Base-by-base conservation (phyloP, 2,888 invertebrate species). In the Dermolepida albohirtum region DNA sequence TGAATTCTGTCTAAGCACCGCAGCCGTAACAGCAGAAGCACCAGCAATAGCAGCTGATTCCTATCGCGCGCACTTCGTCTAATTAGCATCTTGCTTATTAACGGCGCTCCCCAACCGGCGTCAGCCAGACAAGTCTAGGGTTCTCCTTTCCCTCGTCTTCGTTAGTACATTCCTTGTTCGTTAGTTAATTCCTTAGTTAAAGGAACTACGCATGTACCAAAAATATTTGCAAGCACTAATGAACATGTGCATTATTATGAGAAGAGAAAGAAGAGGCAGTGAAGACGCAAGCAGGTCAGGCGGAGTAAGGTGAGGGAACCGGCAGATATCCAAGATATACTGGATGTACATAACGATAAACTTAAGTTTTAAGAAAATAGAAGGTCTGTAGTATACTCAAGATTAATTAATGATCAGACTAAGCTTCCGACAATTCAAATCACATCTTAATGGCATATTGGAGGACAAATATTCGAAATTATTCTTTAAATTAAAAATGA, bases 181-280 rank as follows among this genome's bases (percentile, higher is more conserved):
- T 74, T 72, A 74, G 74, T 74, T 74, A 73, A 74, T 72, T 74
- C 73, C 74, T 73, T 72, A 70, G 71, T 72, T 74, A 74, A 70
- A 72, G 74, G 72, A 73, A 72, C 72, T 72, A 73, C 73, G 73
- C 73, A 73, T 72, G 72, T 69, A 69, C 74, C 73, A 65, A 74
- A 74, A 74, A 74, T 74, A 73, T 74, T 74, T 71, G 74, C 69
- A 70, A 73, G 74, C 67, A 72, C 74, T 74, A 74, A 74, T 73
- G 74, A 74, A 74, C 72, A 74, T 66, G 69, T 69, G 69, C 69
- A 69, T 69, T 69, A 66, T 69, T 68, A 68, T 50, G 63, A 64
- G 68, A 67, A 52, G 16, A 47, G 43, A 62, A 62, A 47, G 34
- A 47, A 57, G 57, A 22, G 43, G 39, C 14, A 29, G 22, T 11